Evolutionary conservation across 2,888 invertebrate genomes (phyloP).

Genomic region (Thalpophila matura): DNA sequence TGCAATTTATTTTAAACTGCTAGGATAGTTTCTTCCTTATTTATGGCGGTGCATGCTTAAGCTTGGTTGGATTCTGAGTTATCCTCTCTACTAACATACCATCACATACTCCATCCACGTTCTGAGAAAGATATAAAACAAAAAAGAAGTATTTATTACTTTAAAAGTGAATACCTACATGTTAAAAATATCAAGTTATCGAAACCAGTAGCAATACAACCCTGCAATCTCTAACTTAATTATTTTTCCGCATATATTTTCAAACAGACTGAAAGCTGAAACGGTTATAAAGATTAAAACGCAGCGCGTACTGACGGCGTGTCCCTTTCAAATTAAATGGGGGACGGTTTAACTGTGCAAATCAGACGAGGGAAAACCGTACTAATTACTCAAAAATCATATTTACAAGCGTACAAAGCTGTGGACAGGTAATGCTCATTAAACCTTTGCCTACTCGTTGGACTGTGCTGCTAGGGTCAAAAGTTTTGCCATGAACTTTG

Average conservation of each 20-base stretch:
- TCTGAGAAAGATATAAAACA: neutral
- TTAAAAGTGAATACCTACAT: no score
- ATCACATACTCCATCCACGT: neutral
- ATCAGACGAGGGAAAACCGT: constrained; percentile 78
- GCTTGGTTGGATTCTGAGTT: neutral
- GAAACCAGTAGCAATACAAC: neutral
- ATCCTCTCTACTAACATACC: neutral
- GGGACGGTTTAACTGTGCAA: constrained; percentile 74
- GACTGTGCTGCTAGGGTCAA: constrained; percentile 8
- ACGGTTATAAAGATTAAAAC: constrained; percentile 61
- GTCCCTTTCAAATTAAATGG: constrained; percentile 78
- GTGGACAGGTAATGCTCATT: constrained; percentile 81
- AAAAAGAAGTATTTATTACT: no score
- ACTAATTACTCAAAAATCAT: constrained; percentile 85
- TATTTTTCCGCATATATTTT: constrained; percentile 33
- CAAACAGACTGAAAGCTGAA: constrained; percentile 42
- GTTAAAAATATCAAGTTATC: neutral
- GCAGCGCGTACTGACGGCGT: constrained; percentile 45
- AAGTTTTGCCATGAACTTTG: constrained; percentile 10
- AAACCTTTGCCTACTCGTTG: constrained; percentile 60
- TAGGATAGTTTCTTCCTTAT: constrained; percentile 32
- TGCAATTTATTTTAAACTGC: constrained; percentile 37
- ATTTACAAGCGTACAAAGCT: constrained; percentile 76
- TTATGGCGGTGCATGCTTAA: constrained; percentile 24
- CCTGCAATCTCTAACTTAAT: constrained; percentile 31